phyloP scores from a whole-genome alignment of 2,888 invertebrate species.

The Habrosyne pyritoides region DNA sequence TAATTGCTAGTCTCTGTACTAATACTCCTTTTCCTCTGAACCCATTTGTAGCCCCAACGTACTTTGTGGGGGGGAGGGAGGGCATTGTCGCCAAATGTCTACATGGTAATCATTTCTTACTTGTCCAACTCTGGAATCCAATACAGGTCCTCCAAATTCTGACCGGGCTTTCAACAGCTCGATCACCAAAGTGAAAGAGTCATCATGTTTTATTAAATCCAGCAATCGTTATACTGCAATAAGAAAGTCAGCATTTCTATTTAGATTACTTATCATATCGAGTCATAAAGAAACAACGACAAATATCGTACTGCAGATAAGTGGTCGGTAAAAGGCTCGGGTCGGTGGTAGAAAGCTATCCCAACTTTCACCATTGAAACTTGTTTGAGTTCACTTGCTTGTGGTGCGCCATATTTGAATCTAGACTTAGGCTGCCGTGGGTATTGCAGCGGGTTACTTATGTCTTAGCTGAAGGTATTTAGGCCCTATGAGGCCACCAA shows the following conservation, averaged over 20 bases:
- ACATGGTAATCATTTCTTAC: no score
- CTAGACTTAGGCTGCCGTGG: conserved; percentile 10
- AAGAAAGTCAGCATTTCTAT: conserved; percentile 4
- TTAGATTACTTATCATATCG: conserved; percentile 6
- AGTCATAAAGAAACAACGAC: conserved; percentile 3
- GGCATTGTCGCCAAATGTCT: no score
- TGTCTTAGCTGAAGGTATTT: background rate
- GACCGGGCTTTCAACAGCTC: no score
- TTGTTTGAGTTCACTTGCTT: conserved; percentile 38
- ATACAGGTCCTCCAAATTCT: no score
- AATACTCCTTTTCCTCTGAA: no score
- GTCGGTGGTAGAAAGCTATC: conserved; percentile 36
- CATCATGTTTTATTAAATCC: background rate
- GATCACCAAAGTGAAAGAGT: no score
- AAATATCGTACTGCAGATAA: conserved; percentile 11
- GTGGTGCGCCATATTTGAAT: conserved; percentile 23
- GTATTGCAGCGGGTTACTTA: background rate
- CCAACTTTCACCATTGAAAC: conserved; percentile 54
- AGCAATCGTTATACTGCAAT: background rate
- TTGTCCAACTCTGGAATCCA: no score
- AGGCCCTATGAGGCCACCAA: no score
- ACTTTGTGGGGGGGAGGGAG: no score
- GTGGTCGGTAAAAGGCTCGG: conserved; percentile 30
- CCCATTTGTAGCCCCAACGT: no score
- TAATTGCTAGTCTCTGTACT: no score